phyloP scores from a whole-genome alignment of 2,797 vertebrate species.

The Sebastes vulpes region DNA sequence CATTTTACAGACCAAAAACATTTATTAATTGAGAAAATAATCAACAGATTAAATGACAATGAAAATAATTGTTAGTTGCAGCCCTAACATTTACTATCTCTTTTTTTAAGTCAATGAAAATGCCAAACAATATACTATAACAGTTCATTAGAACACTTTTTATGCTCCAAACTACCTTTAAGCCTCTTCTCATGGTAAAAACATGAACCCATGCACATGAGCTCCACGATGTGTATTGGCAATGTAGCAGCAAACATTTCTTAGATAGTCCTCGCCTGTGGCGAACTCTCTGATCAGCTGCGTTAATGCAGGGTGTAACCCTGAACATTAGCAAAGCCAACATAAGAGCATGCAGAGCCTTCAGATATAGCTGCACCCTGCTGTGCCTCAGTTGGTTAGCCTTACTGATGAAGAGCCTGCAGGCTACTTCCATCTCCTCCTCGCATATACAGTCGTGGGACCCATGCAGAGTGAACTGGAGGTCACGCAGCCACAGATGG shows the following conservation, averaged over 20 bases:
- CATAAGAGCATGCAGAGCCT: slow-evolving; percentile 29
- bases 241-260: slow-evolving; percentile 26
- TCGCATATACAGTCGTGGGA: slow-evolving; percentile 36
- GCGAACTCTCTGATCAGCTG: slow-evolving; percentile 38
- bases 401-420: slow-evolving; percentile 48
- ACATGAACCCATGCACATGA: background rate
- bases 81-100: background rate
- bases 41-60: no score
- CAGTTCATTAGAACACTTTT: background rate
- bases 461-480: slow-evolving; percentile 41
- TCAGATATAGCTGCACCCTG: slow-evolving; percentile 45
- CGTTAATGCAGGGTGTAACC: slow-evolving; percentile 35
- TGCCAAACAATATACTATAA: background rate
- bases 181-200: background rate
- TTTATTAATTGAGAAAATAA: no score
- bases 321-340: slow-evolving; percentile 49
- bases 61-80: no score
- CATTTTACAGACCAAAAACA: no score
- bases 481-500: slow-evolving; percentile 47
- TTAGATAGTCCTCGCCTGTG: slow-evolving; percentile 12
- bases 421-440: slow-evolving; percentile 50
- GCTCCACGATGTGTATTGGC: background rate
- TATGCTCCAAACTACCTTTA: background rate
- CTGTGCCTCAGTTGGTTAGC: slow-evolving; percentile 65
- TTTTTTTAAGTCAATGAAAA: background rate